A percentile compares a stretch with the other conserved stretches of the same genome.
Conservation (phyloP, 1,140 invertebrate species). For the Micrasema longulum region DNA sequence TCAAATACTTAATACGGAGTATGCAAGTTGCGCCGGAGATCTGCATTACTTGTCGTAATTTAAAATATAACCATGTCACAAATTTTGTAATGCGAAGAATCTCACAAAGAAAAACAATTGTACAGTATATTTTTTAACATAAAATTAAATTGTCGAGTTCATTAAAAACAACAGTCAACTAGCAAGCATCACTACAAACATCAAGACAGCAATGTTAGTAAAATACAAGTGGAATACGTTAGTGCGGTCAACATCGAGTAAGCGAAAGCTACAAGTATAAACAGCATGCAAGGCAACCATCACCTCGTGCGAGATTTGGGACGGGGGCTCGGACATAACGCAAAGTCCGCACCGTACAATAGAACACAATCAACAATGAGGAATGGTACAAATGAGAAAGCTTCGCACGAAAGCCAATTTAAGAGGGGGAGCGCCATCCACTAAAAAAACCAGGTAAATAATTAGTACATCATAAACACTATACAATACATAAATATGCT, state of each 20-base stretch:
- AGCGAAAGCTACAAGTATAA: conserved; percentile 21
- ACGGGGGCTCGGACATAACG: conserved; percentile 5
- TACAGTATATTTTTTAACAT: neutral
- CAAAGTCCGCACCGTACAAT: conserved; percentile 21
- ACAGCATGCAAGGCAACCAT: conserved; percentile 34
- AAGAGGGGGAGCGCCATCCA: conserved; percentile 40
- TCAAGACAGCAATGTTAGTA: neutral
- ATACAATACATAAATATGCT: conserved; percentile 25
- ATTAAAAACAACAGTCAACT: neutral
- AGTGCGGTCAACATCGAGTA: conserved; percentile 7
- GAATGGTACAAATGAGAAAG: conserved; percentile 39
- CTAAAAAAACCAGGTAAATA: conserved; percentile 43
- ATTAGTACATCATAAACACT: conserved; percentile 38
- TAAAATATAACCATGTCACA: no score
- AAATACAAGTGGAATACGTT: no score
- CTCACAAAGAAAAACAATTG: no score
- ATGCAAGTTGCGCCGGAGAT: no score
- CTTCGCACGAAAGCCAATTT: conserved; percentile 41
- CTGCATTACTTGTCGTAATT: no score
- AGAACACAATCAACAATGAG: conserved; percentile 30
- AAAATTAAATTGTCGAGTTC: neutral
- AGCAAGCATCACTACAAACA: conserved; percentile 17
- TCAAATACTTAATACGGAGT: no score
- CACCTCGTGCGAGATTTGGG: conserved; percentile 26
- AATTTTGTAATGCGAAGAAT: no score